A percentile compares a stretch with the other conserved stretches of the same genome.
Evolutionary conservation across 2,797 vertebrate species (phyloP).

Genomic region (Intellagama lesueurii): DNA sequence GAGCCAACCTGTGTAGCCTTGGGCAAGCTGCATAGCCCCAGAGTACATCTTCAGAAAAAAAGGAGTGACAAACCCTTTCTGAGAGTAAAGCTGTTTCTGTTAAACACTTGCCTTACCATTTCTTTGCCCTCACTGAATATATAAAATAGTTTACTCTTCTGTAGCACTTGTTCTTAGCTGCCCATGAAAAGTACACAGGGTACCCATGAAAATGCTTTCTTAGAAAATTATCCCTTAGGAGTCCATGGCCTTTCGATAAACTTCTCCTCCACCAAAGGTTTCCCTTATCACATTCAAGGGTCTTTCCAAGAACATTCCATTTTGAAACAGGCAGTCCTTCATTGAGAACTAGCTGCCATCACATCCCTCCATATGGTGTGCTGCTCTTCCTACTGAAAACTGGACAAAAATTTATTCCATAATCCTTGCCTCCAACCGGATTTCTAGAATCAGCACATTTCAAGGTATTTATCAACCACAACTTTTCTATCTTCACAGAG

Average conservation of each 20-base stretch:
- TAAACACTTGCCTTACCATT: background rate
- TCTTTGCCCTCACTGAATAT: background rate
- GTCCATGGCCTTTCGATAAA: background rate
- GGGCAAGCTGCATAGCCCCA: too few species aligned
- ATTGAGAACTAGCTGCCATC: background rate
- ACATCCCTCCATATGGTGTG: background rate
- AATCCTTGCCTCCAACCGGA: background rate
- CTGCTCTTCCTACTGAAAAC: background rate
- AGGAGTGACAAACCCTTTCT: too few species aligned
- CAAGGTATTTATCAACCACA: too few species aligned
- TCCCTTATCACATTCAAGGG: background rate
- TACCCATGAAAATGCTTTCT: background rate
- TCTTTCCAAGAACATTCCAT: slow-evolving; percentile 25
- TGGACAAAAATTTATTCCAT: background rate
- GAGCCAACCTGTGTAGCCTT: background rate
- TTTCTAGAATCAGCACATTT: background rate
- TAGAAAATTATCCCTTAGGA: slow-evolving; percentile 17
- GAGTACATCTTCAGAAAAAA: background rate
- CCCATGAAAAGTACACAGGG: background rate
- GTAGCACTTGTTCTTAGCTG: background rate
- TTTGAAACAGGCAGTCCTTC: slow-evolving; percentile 3
- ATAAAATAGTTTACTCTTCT: background rate
- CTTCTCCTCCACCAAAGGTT: background rate
- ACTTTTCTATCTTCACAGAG: too few species aligned
- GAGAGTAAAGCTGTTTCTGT: background rate